Evolutionary conservation across 92 coral and sea anemone species (phyloP).

Genomic region (Diadumene lineata): DNA sequence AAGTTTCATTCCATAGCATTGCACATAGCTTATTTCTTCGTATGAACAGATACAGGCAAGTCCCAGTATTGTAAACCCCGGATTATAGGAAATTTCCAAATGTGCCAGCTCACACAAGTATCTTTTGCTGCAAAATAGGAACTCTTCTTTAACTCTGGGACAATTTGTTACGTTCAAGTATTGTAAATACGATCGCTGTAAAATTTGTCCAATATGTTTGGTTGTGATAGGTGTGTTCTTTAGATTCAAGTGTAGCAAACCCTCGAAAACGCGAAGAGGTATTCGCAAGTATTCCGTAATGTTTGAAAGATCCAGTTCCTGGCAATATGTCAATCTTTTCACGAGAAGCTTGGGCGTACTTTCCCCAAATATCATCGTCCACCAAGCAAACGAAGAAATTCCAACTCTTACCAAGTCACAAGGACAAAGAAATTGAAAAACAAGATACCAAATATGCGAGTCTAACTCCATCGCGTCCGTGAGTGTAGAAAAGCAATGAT

Average conservation of each 20-base stretch:
- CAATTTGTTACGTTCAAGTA: no score
- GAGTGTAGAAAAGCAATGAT: neutral
- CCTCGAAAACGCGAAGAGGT: neutral
- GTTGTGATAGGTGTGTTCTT: no score
- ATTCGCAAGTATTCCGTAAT: neutral
- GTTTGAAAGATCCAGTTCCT: conserved; percentile 22
- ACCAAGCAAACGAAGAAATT: conserved; percentile 18
- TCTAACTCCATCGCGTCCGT: conserved; percentile 3
- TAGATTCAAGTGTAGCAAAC: neutral
- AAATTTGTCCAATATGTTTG: no score
- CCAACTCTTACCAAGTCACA: conserved; percentile 30
- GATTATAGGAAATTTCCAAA: no score
- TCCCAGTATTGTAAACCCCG: no score
- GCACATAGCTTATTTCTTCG: no score
- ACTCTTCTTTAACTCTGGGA: no score
- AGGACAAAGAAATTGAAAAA: conserved; percentile 22
- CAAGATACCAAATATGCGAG: conserved; percentile 16
- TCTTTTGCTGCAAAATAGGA: no score
- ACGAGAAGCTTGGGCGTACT: neutral
- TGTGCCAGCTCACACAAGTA: no score
- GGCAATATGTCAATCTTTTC: neutral
- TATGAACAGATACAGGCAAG: no score
- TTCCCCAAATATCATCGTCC: conserved; percentile 12
- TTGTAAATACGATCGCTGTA: no score
- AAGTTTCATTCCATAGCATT: no score